These are phyloP conservation scores for Theristicus caerulescens DNA, from an alignment of 2,113 vertebrate genomes.

Conservation along the genomic window DNA sequence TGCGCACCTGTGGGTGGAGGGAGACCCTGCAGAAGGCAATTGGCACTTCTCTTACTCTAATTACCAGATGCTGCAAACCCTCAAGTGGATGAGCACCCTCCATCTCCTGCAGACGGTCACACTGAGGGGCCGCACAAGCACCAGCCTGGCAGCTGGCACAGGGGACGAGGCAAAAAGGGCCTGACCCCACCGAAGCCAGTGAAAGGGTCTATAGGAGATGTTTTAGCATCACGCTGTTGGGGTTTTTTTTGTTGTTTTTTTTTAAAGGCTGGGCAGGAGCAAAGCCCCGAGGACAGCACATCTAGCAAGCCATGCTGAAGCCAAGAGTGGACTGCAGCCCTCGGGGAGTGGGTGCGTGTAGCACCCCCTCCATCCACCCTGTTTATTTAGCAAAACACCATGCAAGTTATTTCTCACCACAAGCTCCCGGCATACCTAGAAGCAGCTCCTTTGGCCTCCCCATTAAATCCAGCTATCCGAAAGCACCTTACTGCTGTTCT, in stretches of 20 bases:
- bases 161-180: background rate
- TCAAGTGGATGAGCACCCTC: background rate
- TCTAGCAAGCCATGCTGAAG: background rate
- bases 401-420: background rate
- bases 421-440: background rate
- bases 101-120: background rate
- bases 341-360: background rate
- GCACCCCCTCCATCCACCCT: background rate
- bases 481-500: background rate
- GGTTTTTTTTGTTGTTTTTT: background rate
- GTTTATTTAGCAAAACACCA: background rate
- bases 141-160: background rate
- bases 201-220: too few species aligned
- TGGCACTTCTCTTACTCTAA: background rate
- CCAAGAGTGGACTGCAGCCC: rapidly evolving
- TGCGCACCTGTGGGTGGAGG: too few species aligned
- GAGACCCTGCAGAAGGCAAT: background rate
- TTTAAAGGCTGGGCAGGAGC: background rate
- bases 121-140: rapidly evolving
- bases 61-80: background rate
- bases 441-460: background rate
- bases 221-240: rapidly evolving
- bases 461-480: background rate
- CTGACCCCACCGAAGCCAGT: background rate
- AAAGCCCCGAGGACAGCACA: background rate